A percentile compares a stretch with the other conserved stretches of the same genome.
phyloP scores from a whole-genome alignment of 2,113 vertebrate species.

The Benitochromis conjunctus region DNA sequence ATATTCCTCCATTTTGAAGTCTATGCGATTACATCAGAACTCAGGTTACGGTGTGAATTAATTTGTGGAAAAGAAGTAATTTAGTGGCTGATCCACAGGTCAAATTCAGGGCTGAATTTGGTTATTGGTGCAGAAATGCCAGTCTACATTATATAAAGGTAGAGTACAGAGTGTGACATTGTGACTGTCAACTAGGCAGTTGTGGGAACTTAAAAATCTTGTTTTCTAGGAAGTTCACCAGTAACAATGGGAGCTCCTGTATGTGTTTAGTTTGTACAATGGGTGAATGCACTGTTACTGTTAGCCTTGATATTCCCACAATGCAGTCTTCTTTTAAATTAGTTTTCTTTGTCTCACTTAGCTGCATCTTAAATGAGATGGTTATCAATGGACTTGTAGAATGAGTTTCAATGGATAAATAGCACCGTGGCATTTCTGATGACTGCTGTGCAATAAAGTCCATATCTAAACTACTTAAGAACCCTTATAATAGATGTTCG shows the following conservation, averaged over 20 bases:
- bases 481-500: background rate
- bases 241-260: slow-evolving; percentile 23
- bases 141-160: background rate
- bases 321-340: background rate
- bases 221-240: slow-evolving; percentile 39
- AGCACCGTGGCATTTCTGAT: background rate
- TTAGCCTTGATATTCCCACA: background rate
- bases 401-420: background rate
- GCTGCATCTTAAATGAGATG: background rate
- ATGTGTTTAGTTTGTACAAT: background rate
- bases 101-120: background rate
- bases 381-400: background rate
- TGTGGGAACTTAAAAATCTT: slow-evolving; percentile 8
- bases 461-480: background rate
- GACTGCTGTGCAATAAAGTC: background rate
- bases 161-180: background rate
- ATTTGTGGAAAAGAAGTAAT: background rate
- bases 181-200: background rate
- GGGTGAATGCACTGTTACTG: background rate
- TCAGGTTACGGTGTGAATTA: background rate
- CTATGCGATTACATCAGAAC: no score
- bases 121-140: background rate
- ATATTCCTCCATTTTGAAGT: no score
- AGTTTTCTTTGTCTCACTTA: background rate
- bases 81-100: background rate